A percentile compares a stretch with the other conserved stretches of the same genome.
Conservation (phyloP, 2,797 vertebrate species). For the Florisuga fusca region DNA sequence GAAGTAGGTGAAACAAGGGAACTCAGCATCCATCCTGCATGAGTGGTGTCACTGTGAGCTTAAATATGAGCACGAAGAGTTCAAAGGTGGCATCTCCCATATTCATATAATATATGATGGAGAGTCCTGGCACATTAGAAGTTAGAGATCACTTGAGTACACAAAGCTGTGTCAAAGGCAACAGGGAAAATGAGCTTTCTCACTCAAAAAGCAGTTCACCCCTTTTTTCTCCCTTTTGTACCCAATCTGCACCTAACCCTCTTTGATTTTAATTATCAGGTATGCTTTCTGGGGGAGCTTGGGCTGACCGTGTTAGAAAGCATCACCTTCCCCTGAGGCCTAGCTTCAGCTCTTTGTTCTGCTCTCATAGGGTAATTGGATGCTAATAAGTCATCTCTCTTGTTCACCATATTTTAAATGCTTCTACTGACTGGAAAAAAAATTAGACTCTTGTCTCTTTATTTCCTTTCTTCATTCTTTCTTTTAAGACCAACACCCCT, state of each 20-base stretch:
- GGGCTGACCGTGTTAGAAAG: neutral
- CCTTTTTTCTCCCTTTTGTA: slow-evolving; percentile 44
- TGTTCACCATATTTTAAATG: slow-evolving; percentile 14
- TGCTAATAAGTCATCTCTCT: slow-evolving; percentile 42
- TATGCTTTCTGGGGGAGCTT: rapidly evolving
- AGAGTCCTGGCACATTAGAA: slow-evolving; percentile 10
- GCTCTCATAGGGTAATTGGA: slow-evolving; percentile 2
- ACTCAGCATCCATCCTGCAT: neutral
- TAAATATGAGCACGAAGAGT: neutral
- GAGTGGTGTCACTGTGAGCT: neutral
- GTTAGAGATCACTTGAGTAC: slow-evolving; percentile 13
- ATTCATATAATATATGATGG: neutral
- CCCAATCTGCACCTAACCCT: slow-evolving; percentile 41
- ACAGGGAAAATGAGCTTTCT: neutral
- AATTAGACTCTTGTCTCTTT: neutral
- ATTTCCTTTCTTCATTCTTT: neutral
- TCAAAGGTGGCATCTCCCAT: neutral
- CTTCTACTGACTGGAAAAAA: neutral
- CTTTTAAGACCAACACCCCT: neutral
- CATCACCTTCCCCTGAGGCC: slow-evolving; percentile 36
- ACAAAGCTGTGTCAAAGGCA: neutral
- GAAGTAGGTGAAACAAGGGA: neutral
- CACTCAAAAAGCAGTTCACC: neutral
- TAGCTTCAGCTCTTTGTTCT: slow-evolving; percentile 53
- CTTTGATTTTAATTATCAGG: slow-evolving; percentile 59